Evolutionary conservation across 2,888 invertebrate genomes (phyloP), one percentile per base, ranked within the genome.

Genomic region (Drosophila kambysellisi): DNA sequence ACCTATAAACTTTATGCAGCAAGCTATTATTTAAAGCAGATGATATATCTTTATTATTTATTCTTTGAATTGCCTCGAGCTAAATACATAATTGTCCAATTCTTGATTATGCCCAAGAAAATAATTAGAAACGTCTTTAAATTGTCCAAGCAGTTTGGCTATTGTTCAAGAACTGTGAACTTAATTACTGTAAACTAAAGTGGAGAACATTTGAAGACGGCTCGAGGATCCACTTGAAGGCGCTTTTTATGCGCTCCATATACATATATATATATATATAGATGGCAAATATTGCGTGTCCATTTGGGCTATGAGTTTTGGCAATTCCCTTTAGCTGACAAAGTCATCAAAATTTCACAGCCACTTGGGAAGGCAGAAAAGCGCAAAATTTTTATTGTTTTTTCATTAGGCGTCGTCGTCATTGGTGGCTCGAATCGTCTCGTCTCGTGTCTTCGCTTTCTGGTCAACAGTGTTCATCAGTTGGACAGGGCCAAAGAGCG

Each of bases 381-480:
- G 89, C 89, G 88, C 80, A 87, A 87, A 82, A 89, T 87, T 89
- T 89, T 82, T 88, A 85, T 85, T 88, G 86, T 83, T 82, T 85
- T 87, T 87, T 89, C 89, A 87, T 89, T 87, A 86, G 84, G 76
- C 76, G 75, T 70, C 57, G 51, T 51, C 57, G 51, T 51, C 50
- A 32, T 41, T 20, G 69, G 32, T 30, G 25, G 43, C 65, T 69
- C 57, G 15, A 57, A 43, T 57, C 37, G 37, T 37, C 35, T 29
- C 50, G 0, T n/a, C 39, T 32, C 20, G 15, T 30, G 32, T 43
- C 15, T 15, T 30, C n/a, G 4, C 57, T 30, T 2, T 15, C 54
- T 64, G 78, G 78, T 78, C 78, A 78, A 78, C 78, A 78, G 79
- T 67, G 67, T 41, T 60, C 48, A 57, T 29, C 59, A 59, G 48